Base-by-base conservation (phyloP, 2,113 vertebrate species). In the Terrapene triunguis region DNA sequence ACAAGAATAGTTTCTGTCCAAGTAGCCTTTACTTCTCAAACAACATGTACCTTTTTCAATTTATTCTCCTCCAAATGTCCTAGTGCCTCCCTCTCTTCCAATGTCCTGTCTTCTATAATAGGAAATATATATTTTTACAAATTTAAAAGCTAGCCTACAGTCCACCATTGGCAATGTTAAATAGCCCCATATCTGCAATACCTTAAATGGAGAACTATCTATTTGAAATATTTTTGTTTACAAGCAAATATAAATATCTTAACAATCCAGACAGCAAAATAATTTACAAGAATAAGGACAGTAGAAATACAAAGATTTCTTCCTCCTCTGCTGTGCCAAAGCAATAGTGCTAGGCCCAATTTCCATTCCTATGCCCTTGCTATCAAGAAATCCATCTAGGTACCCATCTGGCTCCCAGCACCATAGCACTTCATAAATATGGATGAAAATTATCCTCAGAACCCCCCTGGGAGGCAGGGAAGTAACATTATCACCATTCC, bases 291-390 rank as follows among this genome's bases (percentile, higher is more conserved):
- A 69, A 38, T n/a, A 69, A n/a, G n/a, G 8, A 19, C 65, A 72
- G 4, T 69, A 35, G 16, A 65, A 65, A n/a, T 65, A 21, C 17
- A 62, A 62, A 0, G 78, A 25, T 44, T 62, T 16, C 25, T 21
- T 76, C 80, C 44, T 86, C 8, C 21, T 29, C 10, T 2, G 19
- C 65, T 42, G 8, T 8, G 25, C 47, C n/a, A 42, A 59, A 57
- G 42, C 1, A 0, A 19, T 11, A 6, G 22, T 5, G 83, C 32
- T 6, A 53, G 1, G 0, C 14, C 80, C 5, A 0, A 65, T 53
- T 0, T 22, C 24, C 85, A 35, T 4, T 21, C 74, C 51, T 29
- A 24, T 44, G 3, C 1, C 5, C 13, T 44, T 27, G 42, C 24
- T 25, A 13, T 8, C 74, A 14, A 47, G 74, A 14, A 10, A 38